Evolutionary conservation across 2,113 vertebrate genomes (phyloP).

Genomic region (Tamias sibiricus): DNA sequence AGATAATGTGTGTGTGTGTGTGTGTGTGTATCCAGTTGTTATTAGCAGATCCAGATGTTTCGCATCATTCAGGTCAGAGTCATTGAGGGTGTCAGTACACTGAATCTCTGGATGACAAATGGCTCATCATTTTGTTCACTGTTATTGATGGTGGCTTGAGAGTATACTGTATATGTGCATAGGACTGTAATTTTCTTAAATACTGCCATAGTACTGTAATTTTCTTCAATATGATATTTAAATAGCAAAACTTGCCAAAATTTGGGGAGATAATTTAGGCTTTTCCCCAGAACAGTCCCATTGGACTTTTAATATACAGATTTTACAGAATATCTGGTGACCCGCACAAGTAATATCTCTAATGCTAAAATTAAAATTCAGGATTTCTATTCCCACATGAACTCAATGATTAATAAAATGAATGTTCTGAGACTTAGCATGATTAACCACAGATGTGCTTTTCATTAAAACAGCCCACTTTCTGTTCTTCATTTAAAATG

Average conservation of each 20-base stretch:
- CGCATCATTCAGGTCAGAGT: neutral
- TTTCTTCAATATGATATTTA: slow-evolving; percentile 19
- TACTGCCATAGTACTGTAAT: neutral
- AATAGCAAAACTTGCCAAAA: slow-evolving; percentile 29
- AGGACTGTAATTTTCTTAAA: neutral
- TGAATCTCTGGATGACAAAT: neutral
- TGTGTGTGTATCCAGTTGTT: neutral
- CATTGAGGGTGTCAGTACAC: neutral
- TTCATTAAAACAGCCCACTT: slow-evolving; percentile 58
- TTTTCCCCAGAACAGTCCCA: neutral
- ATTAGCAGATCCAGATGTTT: neutral
- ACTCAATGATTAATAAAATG: slow-evolving; percentile 68
- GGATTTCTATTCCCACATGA: slow-evolving; percentile 69
- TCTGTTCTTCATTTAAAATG: slow-evolving; percentile 78
- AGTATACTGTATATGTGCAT: neutral
- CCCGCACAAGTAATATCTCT: slow-evolving; percentile 34
- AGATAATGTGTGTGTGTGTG: neutral
- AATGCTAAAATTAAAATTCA: slow-evolving; percentile 69
- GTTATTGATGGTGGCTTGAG: neutral
- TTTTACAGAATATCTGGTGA: slow-evolving; percentile 32
- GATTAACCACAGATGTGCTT: slow-evolving; percentile 79
- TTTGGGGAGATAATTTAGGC: neutral
- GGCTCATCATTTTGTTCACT: neutral
- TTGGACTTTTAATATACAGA: slow-evolving; percentile 41
- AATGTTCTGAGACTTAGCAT: slow-evolving; percentile 58